Evolutionary conservation across 2,888 invertebrate genomes (phyloP), one percentile per base, ranked within the genome.

Genomic region (Troglohyphantes excavatus): DNA sequence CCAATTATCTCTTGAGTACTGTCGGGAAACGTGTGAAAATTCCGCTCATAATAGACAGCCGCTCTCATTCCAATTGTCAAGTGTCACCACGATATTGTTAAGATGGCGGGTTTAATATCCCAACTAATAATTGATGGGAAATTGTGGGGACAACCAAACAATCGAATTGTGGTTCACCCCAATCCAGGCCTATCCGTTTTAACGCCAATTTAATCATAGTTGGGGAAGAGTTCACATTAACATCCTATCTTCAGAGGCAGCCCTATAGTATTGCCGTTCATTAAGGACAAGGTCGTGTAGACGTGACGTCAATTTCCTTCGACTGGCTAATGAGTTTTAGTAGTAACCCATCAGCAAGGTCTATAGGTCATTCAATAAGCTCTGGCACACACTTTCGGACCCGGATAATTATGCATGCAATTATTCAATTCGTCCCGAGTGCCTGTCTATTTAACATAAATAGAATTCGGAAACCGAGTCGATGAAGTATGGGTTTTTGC

Each of bases 281-380:
- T 87, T 87, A 87, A 59, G 87, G 70, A 43, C 72, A 72, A 87
- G 79, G 87, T 19, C 79, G 65, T n/a, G 78, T 72, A 79, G 79
- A 72, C 53, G 72, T 78, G 65, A 43, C 78, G 68, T 76, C 78
- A 76, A 78, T 78, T 78, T 86, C 79, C 87, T 79, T 87, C 43
- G 70, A 23, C 33, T 21, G 72, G 79, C 65, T 87, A 87, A 87
- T 87, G 87, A 87, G 87, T 87, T 87, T 59, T 72, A 72, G 63
- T 59, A 72, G 76, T n/a, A 61, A 79, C 46, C 78, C 85, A 85
- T 86, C 70, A 76, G 59, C 70, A 27, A 72, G 68, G 79, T 79
- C 85, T 76, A 75, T 76, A 85, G 75, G 76, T 85, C 86, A 86
- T 86, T 78, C 86, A 86, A 86, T 86, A 79, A 78, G 76, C 70